Evolutionary conservation across 2,113 vertebrate genomes (phyloP).

Genomic region (Odocoileus virginianus): DNA sequence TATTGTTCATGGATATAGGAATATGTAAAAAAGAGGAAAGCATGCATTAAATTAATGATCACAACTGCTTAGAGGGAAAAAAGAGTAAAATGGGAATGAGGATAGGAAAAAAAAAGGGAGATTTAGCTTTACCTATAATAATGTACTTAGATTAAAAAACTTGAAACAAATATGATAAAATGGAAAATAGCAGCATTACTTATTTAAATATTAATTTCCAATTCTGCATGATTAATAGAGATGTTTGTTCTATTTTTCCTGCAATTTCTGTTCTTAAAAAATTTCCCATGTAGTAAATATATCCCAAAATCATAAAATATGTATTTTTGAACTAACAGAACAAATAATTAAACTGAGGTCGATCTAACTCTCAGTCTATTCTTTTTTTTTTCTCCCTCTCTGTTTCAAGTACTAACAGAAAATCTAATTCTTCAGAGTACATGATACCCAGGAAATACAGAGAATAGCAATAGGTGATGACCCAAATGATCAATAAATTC

Average conservation of each 20-base stretch:
- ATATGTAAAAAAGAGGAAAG: not conserved
- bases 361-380: not conserved
- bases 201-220: not conserved
- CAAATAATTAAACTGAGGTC: not conserved
- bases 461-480: not conserved
- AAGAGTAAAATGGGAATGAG: not conserved
- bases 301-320: not conserved
- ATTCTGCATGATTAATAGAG: not conserved
- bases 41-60: not conserved
- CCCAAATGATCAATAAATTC: not conserved
- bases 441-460: not conserved
- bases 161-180: not conserved
- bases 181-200: not conserved
- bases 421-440: not conserved
- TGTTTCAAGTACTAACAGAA: not conserved
- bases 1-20: not conserved
- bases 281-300: not conserved
- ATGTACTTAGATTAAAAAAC: not conserved
- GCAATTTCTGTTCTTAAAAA: not conserved
- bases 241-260: not conserved
- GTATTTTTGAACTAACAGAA: not conserved
- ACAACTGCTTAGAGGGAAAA: not conserved
- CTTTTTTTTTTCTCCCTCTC: not conserved
- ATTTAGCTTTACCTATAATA: not conserved
- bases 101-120: not conserved